A percentile compares a stretch with the other conserved stretches of the same genome.
Conservation (phyloP, 1,140 invertebrate genomes). For the Nautilus pompilius region DNA sequence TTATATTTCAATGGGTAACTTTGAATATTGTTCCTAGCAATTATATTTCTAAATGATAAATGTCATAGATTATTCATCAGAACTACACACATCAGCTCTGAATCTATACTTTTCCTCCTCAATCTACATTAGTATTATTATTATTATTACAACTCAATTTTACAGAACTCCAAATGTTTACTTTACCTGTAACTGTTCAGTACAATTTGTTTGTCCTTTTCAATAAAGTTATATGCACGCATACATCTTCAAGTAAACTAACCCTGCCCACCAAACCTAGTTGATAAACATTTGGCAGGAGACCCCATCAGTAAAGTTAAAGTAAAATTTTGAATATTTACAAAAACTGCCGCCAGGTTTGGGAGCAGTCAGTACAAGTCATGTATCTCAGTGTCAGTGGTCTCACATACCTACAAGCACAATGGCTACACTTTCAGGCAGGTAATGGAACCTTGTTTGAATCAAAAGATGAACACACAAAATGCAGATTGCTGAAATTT, state of each 20-base stretch:
- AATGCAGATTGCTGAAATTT: constrained; percentile 66
- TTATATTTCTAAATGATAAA: too few relatives aligned
- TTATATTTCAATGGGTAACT: too few relatives aligned
- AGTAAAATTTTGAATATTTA: background rate
- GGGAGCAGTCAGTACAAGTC: background rate
- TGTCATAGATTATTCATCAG: too few relatives aligned
- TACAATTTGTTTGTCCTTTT: too few relatives aligned
- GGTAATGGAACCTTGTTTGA: constrained; percentile 91
- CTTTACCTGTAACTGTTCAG: too few relatives aligned
- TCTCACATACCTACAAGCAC: constrained; percentile 72
- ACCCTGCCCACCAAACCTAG: background rate
- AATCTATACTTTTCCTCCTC: too few relatives aligned
- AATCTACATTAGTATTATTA: too few relatives aligned
- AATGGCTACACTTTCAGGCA: constrained; percentile 96
- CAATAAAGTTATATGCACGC: background rate
- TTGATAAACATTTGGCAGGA: background rate
- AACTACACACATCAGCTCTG: too few relatives aligned
- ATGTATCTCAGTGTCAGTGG: background rate
- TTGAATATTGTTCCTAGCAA: too few relatives aligned
- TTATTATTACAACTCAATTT: too few relatives aligned
- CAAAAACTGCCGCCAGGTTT: background rate
- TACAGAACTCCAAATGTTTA: too few relatives aligned
- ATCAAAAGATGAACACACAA: constrained; percentile 91
- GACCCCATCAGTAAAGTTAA: background rate
- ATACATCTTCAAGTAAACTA: background rate